Evolutionary conservation across 1,140 invertebrate species (phyloP), one percentile per base, ranked within the genome.

Genomic region (Ceratosolen solmsi): DNA sequence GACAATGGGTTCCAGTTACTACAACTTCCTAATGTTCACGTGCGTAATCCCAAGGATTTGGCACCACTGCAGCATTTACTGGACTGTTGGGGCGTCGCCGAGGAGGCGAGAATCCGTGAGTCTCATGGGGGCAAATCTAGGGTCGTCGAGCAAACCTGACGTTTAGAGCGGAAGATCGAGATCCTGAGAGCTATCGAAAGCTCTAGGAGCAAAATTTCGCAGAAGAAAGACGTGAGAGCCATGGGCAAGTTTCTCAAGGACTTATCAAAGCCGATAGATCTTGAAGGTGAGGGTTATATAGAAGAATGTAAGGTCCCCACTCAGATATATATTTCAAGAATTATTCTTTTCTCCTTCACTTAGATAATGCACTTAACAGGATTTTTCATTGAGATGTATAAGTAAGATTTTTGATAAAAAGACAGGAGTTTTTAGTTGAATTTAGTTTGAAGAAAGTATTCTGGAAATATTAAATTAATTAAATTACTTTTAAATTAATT

Each of bases 111-210:
- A 20, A 82, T 78, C 2, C 74, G 54, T n/a, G 54, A 49, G 22
- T 25, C 46, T 15, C n/a, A 51, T 2, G 9, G 33, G 13, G 71
- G n/a, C n/a, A 30, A 60, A 36, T 8, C 49, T 0, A 73, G 56
- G 13, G 33, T 60, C 93, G 8, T 94, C 58, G 93, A 94, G 1
- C 92, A 93, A 86, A 93, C 93, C 41, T 85, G 94, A 46, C 89
- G 95, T 36, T 90, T 95, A 2, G 93, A 94, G 70, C 94, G 93
- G 84, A 94, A 95, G 89, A 93, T 95, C 17, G 92, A 94, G 86
- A 88, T 95, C 82, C 88, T 95, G 13, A 91, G 93, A 56, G 92
- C 93, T 8, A 94, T 95, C 60, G 94, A 95, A 84, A 90, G 91
- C 51, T 92, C 93, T 56, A 91, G 93, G 85, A 90, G 92, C 0